phyloP scores from a whole-genome alignment of 2,888 invertebrate genomes.

The Eupithecia exiguata region DNA sequence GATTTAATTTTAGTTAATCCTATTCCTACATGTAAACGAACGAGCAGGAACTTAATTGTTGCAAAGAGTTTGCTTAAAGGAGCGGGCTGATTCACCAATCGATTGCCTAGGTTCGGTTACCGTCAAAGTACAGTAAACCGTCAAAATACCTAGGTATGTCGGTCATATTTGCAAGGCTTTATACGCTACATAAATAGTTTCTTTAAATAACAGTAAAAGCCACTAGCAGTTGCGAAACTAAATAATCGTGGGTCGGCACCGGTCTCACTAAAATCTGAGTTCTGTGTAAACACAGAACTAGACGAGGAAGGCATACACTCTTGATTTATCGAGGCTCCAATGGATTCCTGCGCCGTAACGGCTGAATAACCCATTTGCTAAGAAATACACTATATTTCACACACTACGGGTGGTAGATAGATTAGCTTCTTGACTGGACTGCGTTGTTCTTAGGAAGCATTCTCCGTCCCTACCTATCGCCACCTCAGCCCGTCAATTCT shows the following conservation, averaged over 20 bases:
- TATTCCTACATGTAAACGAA: no score
- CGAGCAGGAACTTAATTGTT: no score
- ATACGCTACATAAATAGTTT: background rate
- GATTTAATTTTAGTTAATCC: background rate
- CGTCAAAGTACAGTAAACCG: no score
- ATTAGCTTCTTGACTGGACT: background rate
- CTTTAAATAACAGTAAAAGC: no score
- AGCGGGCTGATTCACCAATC: background rate
- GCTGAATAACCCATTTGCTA: slow-evolving; percentile 16
- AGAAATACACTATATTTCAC: slow-evolving; percentile 1
- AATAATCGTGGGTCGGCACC: background rate
- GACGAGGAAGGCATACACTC: slow-evolving; percentile 7
- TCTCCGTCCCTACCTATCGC: background rate
- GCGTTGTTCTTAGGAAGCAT: background rate
- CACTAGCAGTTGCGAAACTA: background rate
- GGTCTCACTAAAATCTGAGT: background rate
- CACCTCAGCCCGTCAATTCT: no score
- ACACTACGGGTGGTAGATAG: background rate
- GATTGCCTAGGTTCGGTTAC: no score
- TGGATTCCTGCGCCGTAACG: slow-evolving; percentile 16
- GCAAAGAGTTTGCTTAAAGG: no score
- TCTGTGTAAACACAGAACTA: background rate
- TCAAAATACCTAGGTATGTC: no score
- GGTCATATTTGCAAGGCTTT: background rate
- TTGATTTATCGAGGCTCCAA: slow-evolving; percentile 26